phyloP scores from a whole-genome alignment of 2,797 vertebrate genomes.

The Darevskia mixta region DNA sequence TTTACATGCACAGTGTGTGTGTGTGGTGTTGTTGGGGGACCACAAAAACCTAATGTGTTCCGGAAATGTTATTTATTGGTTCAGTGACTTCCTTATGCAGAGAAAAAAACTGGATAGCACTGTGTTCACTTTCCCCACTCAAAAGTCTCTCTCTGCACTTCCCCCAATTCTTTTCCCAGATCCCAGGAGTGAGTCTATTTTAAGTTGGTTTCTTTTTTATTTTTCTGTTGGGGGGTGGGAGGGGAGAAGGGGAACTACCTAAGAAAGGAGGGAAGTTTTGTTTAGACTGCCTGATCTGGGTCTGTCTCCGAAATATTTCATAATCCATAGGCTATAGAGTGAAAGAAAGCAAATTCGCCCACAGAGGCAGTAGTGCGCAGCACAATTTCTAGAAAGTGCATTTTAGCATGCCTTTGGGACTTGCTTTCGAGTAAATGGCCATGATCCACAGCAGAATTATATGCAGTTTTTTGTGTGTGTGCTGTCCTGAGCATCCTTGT shows the following conservation, averaged over 20 bases:
- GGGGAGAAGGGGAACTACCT: too few relatives aligned
- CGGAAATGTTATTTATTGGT: conserved; percentile 20
- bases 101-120: background rate
- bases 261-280: background rate
- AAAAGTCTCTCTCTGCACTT: background rate
- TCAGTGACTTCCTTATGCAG: conserved; percentile 11
- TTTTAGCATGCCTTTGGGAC: background rate
- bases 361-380: background rate
- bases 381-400: background rate
- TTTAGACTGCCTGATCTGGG: background rate
- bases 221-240: too few relatives aligned
- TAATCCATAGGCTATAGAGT: background rate
- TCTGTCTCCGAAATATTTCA: background rate
- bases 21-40: background rate
- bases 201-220: background rate
- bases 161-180: background rate
- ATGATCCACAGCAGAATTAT: background rate
- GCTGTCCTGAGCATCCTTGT: background rate
- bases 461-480: too few relatives aligned
- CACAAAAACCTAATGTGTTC: conserved; percentile 20
- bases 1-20: background rate
- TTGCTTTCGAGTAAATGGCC: background rate
- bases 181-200: background rate
- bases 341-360: background rate
- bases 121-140: background rate